phyloP scores from a whole-genome alignment of 1,140 invertebrate genomes.

The Centruroides vittatus region DNA sequence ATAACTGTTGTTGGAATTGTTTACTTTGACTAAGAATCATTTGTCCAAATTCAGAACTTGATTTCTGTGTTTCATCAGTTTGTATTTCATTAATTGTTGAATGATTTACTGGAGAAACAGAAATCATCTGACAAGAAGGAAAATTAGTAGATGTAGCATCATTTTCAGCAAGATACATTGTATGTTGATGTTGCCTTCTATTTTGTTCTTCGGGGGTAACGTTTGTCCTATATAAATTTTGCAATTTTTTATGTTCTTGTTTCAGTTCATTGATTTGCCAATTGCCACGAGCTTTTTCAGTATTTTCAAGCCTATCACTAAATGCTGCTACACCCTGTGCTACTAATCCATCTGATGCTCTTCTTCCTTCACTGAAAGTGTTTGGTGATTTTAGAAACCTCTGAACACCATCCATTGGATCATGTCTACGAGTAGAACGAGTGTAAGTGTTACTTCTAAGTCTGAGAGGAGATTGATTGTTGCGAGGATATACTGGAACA shows the following conservation, averaged over 20 bases:
- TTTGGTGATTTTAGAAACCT: slow-evolving; percentile 58
- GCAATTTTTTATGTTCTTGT: slow-evolving; percentile 54
- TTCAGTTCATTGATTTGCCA: slow-evolving; percentile 49
- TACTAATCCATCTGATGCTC: slow-evolving; percentile 69
- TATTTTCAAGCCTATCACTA: slow-evolving; percentile 54
- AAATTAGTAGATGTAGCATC: no score
- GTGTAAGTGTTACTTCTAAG: background rate
- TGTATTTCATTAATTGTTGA: no score
- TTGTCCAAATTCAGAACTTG: no score
- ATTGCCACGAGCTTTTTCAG: slow-evolving; percentile 57
- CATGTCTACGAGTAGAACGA: slow-evolving; percentile 19
- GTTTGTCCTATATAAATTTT: slow-evolving; percentile 42
- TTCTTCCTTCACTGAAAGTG: slow-evolving; percentile 68
- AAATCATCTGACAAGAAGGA: no score
- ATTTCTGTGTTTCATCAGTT: no score
- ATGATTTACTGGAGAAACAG: no score
- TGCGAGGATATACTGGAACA: background rate
- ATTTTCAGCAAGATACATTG: no score
- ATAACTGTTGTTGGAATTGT: slow-evolving; percentile 52
- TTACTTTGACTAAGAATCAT: slow-evolving; percentile 12
- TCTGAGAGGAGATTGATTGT: slow-evolving; percentile 9
- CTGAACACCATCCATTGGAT: slow-evolving; percentile 25
- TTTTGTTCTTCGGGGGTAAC: slow-evolving; percentile 47
- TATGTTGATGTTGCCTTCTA: slow-evolving; percentile 44
- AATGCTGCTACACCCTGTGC: slow-evolving; percentile 46